phyloP scores from a whole-genome alignment of 2,888 invertebrate genomes.

The Nudaria mundana region DNA sequence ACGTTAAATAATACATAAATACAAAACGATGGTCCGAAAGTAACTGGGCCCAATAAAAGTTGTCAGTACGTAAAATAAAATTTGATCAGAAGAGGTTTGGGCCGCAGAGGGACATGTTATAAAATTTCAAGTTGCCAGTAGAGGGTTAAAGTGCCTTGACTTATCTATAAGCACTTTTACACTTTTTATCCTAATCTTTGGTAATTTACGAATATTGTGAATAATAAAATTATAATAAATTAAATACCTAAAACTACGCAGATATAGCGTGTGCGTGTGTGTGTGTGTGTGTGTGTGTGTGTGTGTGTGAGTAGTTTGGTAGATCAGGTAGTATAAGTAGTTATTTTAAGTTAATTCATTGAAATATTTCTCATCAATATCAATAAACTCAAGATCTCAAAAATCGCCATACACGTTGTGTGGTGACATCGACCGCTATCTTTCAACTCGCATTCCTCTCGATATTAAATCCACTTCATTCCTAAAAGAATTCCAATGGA shows the following conservation, averaged over 20 bases:
- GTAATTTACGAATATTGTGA: too few relatives aligned
- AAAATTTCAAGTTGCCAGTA: slow-evolving; percentile 48
- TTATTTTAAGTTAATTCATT: too few relatives aligned
- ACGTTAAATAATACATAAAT: slow-evolving; percentile 76
- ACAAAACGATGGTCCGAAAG: slow-evolving; percentile 49
- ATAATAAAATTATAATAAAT: too few relatives aligned
- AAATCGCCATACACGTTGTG: slow-evolving; percentile 20
- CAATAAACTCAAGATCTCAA: slow-evolving; percentile 12
- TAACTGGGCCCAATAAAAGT: slow-evolving; percentile 62
- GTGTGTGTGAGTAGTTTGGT: too few relatives aligned
- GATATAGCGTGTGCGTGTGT: too few relatives aligned
- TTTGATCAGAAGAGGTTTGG: slow-evolving; percentile 51
- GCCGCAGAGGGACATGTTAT: slow-evolving; percentile 41
- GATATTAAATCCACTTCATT: slow-evolving; percentile 80
- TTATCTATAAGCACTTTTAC: too few relatives aligned
- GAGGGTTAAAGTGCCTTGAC: slow-evolving; percentile 51
- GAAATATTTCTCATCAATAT: slow-evolving; percentile 1
- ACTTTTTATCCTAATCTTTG: too few relatives aligned
- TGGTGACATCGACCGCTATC: slow-evolving; percentile 46
- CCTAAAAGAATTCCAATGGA: slow-evolving; percentile 75
- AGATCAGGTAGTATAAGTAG: too few relatives aligned
- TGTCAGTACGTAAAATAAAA: slow-evolving; percentile 68
- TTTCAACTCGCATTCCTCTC: slow-evolving; percentile 62
- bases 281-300: too few relatives aligned
- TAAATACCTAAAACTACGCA: too few relatives aligned